Base-by-base conservation (phyloP, 2,113 vertebrate genomes). In the Grammomys surdaster region DNA sequence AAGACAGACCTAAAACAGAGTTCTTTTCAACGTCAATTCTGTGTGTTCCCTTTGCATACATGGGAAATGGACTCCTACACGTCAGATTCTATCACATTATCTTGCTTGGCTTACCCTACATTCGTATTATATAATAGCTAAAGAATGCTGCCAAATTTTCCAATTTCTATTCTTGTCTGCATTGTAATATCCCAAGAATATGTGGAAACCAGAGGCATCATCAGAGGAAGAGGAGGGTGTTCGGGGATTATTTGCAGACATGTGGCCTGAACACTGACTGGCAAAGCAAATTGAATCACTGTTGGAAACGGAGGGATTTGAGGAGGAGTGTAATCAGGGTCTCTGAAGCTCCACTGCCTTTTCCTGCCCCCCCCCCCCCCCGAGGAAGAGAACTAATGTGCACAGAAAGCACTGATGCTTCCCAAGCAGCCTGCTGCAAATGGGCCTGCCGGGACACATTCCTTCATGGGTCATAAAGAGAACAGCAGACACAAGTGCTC, bases 51-150 rank as follows among this genome's bases (percentile, higher is more conserved):
- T 89, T 88, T 81, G 33, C 33, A 77, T 63, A 36, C 43, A 67
- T 75, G 92, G 84, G 94, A 96, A 95, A 94, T 54, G 87, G 9
- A 80, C n/a, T 63, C 67, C 26, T 58, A 14, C 10, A 65, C 2
- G 16, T 72, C 36, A 67, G 13, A 4, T 76, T 93, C 89, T 51
- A 58, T 87, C 54, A 69, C 28, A 60, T 51, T 58, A 58, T 76
- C 78, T 88, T 22, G 7, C 46, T 77, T 94, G 60, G 31, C 36
- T 88, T 77, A n/a, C 6, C 46, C 46, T 77, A 56, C 70, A 88
- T 89, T 31, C 78, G 43, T 78, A 76, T 36, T 72, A 92, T 5
- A 73, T 43, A 84, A 67, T 67, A 54, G 31, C 56, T 77, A 81
- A 84, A 90, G 60, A 80, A 63, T 70, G 43, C 40, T 51, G 75